Evolutionary conservation across 2,113 vertebrate genomes (phyloP), one percentile per base, ranked within the genome.

Genomic region (Eptesicus fuscus): DNA sequence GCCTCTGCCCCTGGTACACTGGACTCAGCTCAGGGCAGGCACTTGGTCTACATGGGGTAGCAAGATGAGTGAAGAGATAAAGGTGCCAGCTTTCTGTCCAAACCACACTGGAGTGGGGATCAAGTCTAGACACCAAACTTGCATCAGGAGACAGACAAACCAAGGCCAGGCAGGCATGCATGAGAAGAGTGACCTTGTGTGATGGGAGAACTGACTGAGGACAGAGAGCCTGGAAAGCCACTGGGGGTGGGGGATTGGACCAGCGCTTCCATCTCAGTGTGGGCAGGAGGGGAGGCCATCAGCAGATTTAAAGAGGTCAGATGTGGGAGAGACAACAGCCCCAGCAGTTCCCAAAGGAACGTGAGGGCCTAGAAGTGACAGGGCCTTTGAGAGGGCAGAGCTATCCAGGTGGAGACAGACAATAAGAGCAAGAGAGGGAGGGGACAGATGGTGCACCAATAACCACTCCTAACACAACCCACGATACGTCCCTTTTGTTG

Each of bases 281-380:
- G 6, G 14, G 25, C 35, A 70, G 44, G 63, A 85, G 20, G 40
- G n/a, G 17, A 89, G 32, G 84, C 90, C 71, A 73, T 13, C 35
- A 42, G 37, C 47, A 30, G 59, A 90, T 56, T 93, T 69, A 74
- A 96, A 76, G 32, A 88, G 83, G 83, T 94, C 70, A 89, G 63
- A 88, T 47, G 35, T 80, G 40, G 83, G 93, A 88, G 23, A 93
- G 77, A 85, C 4, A 44, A 84, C 9, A 91, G 40, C 7, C 23
- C 23, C 53, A 67, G 65, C 49, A 71, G 89, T 14, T 80, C 59
- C 32, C 83, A 89, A 35, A 95, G 61, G 22, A 94, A 96, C 65
- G 63, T 3, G 8, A 83, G n/a, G 76, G 77, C 51, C 88, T 86
- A 40, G 20, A 87, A 88, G 49, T 2, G 5, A 92, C 18, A 92